Base-by-base conservation (phyloP, 2,888 invertebrate species). In the Diarsia dahlii region DNA sequence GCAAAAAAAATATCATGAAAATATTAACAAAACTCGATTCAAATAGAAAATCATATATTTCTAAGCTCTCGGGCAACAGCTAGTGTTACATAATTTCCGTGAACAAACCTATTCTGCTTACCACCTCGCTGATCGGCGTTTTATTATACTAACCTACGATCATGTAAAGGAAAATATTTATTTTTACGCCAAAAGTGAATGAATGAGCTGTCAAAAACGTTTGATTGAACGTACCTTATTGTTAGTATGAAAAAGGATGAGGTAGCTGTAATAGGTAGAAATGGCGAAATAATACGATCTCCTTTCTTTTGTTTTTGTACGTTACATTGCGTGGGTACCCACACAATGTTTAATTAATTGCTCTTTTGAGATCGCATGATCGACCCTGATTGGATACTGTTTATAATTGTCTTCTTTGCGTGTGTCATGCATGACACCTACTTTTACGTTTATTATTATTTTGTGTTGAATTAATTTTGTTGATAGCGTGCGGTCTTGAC, bases 121-220 rank as follows among this genome's bases (percentile, higher is more conserved):
- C 10, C 18, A 9, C 28, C 28, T 46, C 20, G 2, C 39, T 50
- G 18, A n/a, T 20, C 52, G 13, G 5, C 80, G 6, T 39, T 23
- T 60, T 62, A 15, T 13, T 80, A 54, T 45, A 48, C 15, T 13
- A 52, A 52, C 34, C 46, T 46, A 65, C 13, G 46, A 13, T n/a
- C 9, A 64, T 46, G 13, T 58, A 46, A 67, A 68, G 34, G 63
- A 83, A 80, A 65, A 71, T 78, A 83, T 80, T 84, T 80, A 80
- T 83, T 68, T 82, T 65, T 69, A 80, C 80, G 74, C 81, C 84
- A 68, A 84, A 84, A 81, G 74, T 46, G 74, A 81, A 81, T 80
- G 84, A 65, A 81, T 84, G 74, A 69, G 60, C 81, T 84, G 81
- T 69, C 80, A 84, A 84, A 79, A 63, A 69, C 48, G 58, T 84